Conservation (phyloP, 2,113 vertebrate species). For the Apaloderma vittatum region DNA sequence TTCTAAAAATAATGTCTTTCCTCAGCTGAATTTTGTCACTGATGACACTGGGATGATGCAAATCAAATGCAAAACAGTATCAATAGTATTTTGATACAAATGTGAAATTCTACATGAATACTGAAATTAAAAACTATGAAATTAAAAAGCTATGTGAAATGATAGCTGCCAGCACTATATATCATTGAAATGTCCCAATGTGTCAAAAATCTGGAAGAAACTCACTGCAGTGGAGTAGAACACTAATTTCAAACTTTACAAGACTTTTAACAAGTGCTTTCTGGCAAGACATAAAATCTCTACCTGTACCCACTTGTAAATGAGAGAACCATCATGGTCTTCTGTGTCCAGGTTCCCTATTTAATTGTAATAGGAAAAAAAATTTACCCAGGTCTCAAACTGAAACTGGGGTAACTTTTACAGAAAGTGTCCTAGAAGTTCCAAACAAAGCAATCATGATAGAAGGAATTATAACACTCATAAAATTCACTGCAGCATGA, state of each 20-base stretch:
- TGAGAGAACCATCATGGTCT: neutral
- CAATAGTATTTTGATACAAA: neutral
- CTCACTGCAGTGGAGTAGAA: neutral
- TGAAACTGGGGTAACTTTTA: neutral
- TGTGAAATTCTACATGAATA: neutral
- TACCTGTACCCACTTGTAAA: neutral
- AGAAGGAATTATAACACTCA: neutral
- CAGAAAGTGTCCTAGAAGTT: neutral
- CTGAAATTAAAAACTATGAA: neutral
- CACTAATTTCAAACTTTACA: neutral
- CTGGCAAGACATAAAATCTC: neutral
- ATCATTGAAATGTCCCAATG: neutral
- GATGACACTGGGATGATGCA: neutral
- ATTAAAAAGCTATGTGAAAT: neutral
- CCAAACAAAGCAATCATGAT: neutral
- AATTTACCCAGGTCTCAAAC: neutral
- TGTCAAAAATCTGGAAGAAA: neutral
- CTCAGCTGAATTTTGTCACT: neutral
- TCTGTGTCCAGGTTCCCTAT: neutral
- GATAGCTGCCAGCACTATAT: neutral
- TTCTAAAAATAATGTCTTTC: neutral
- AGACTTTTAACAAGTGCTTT: neutral
- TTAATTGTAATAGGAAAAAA: neutral
- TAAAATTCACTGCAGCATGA: neutral
- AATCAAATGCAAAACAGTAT: neutral